Percentiles rank a stretch among this genome's conserved stretches.
Evolutionary conservation across 2,113 vertebrate species (phyloP).

Genomic region (Heptranchias perlo): DNA sequence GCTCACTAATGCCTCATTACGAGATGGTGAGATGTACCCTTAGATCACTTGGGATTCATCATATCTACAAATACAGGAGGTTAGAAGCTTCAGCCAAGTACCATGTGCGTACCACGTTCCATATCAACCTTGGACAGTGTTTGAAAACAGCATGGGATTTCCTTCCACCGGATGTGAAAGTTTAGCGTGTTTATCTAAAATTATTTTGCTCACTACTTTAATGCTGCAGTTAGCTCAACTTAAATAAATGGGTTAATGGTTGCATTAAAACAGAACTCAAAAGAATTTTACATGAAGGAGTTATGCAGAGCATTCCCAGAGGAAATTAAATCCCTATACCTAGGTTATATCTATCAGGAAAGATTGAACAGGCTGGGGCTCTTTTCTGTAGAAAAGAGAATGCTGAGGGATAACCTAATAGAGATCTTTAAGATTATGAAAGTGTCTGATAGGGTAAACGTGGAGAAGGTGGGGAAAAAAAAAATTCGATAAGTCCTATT

Average conservation of each 20-base stretch:
- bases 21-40: neutral
- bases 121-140: neutral
- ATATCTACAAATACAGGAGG: neutral
- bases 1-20: neutral
- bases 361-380: no score
- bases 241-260: neutral
- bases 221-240: neutral
- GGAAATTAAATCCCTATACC: neutral
- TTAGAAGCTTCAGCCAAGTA: neutral
- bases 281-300: neutral
- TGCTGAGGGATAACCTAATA: no score
- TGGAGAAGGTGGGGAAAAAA: no score
- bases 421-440: no score
- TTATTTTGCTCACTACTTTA: neutral
- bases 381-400: no score
- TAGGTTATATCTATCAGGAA: no score
- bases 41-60: neutral
- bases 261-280: neutral
- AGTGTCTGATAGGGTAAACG: no score
- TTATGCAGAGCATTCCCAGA: neutral
- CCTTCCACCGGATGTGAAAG: neutral
- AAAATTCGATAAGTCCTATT: no score
- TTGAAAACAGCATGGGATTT: neutral
- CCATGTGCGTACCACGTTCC: neutral
- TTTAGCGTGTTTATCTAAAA: neutral